These are phyloP conservation scores for Apotomis capreana DNA, from an alignment of 2,888 invertebrate genomes.

Conservation along the genomic window DNA sequence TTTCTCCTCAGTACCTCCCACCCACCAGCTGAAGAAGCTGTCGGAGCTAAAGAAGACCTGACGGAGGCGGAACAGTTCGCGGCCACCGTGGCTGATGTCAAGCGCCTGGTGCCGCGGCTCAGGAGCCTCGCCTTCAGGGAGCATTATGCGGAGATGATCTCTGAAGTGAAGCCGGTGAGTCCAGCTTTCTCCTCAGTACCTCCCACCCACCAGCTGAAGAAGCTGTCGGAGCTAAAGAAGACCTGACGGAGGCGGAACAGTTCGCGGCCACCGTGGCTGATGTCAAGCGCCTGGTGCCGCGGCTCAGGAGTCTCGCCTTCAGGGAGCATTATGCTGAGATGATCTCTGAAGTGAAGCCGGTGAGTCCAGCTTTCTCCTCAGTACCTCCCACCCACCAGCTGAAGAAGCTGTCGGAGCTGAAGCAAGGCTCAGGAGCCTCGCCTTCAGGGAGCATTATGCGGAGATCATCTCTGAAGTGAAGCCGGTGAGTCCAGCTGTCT, in stretches of 20 bases:
- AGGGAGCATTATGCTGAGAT: constrained; percentile 94
- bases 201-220: constrained; percentile 95
- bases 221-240: constrained; percentile 89
- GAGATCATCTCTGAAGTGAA: background rate
- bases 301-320: constrained; percentile 95
- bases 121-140: too few species aligned
- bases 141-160: too few species aligned
- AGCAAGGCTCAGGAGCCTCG: constrained; percentile 85
- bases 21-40: too few species aligned
- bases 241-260: constrained; percentile 96
- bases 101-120: too few species aligned
- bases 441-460: constrained; percentile 88
- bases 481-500: too few species aligned
- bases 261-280: constrained; percentile 96
- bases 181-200: constrained; percentile 85
- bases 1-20: too few species aligned
- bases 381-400: constrained; percentile 82
- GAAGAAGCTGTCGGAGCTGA: constrained; percentile 90
- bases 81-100: too few species aligned
- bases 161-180: too few species aligned
- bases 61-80: too few species aligned
- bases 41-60: too few species aligned
- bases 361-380: constrained; percentile 68
- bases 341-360: constrained; percentile 93
- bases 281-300: constrained; percentile 92